Evolutionary conservation across 2,797 vertebrate species (phyloP), one percentile per base, ranked within the genome.

Genomic region (Arnoldichthys spilopterus): DNA sequence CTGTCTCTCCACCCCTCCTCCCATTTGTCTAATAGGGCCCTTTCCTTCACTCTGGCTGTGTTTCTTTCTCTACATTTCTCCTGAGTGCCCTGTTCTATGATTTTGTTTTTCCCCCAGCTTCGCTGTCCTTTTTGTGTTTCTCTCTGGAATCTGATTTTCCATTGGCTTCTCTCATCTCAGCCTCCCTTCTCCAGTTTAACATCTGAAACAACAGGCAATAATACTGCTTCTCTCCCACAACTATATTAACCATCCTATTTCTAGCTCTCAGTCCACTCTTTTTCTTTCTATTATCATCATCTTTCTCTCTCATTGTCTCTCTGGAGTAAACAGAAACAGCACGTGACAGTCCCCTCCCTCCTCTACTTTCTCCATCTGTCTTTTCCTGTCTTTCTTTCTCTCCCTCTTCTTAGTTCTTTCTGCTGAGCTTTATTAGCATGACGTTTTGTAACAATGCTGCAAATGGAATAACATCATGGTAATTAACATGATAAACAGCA

Each of bases 91-190:
- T 72, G 47, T 78, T 76, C 63, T 74, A 51, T 76, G 11, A 87
- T 86, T 78, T 88, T 88, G 86, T 89, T 91, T 91, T 90, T 59
- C 78, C 51, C 68, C 47, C 45, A 58, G 37, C 47, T 69, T 20
- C 20, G 13, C 53, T 54, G 5, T 51, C 26, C 87, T 89, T 85
- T 82, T 84, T 79, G 69, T 84, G 67, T 85, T 92, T 90, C 91
- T 91, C 90, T 88, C 88, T 86, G 88, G 84, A 89, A 92, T 87
- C 83, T 88, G 54, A 70, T 89, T 93, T 93, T 93, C 92, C 92
- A 88, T 71, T 68, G 68, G 79, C 89, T 88, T 85, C 83, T 91
- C 78, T 81, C 86, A 64, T 40, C 32, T 61, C 24, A n/a, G n/a
- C 59, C 49, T 72, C 34, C 20, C 16, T 18, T 59, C 56, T 58